Percentiles rank a stretch among this genome's conserved stretches.
phyloP scores from a whole-genome alignment of 2,797 vertebrate genomes.

The Dicrostonyx torquatus region DNA sequence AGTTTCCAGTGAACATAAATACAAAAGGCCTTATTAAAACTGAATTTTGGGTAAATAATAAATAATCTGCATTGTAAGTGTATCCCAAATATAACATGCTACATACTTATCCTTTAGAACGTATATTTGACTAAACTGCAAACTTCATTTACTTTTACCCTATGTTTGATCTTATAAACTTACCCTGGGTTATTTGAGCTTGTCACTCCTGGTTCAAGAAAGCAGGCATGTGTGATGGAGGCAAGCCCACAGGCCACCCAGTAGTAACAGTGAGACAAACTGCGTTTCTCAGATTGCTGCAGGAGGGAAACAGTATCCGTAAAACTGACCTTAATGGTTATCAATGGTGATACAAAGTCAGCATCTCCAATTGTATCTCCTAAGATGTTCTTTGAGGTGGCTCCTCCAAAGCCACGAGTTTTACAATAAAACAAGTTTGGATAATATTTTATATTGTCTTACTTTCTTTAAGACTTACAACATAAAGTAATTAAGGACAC shows the following conservation, averaged over 20 bases:
- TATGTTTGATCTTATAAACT: not conserved
- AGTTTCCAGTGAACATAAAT: constrained; percentile 4
- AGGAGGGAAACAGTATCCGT: not conserved
- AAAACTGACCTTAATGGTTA: not conserved
- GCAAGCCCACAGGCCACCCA: not conserved
- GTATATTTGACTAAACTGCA: not conserved
- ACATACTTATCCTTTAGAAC: not conserved
- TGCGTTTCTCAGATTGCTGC: not conserved
- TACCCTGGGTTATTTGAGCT: not conserved
- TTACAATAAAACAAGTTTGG: not conserved
- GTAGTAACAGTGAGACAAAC: not conserved
- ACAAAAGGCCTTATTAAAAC: not conserved
- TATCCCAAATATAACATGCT: not conserved
- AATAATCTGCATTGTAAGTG: not conserved
- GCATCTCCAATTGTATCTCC: not conserved
- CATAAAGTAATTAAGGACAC: not conserved
- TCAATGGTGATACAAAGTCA: not conserved
- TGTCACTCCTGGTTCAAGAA: not conserved
- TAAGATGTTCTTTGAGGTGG: not conserved
- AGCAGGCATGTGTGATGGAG: not conserved
- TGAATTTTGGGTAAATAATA: constrained; percentile 2
- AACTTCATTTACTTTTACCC: not conserved
- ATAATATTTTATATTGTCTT: not conserved
- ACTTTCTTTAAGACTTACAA: not conserved
- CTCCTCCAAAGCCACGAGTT: not conserved